Evolutionary conservation across 2,113 vertebrate genomes (phyloP).

Genomic region (Chroicocephalus ridibundus): DNA sequence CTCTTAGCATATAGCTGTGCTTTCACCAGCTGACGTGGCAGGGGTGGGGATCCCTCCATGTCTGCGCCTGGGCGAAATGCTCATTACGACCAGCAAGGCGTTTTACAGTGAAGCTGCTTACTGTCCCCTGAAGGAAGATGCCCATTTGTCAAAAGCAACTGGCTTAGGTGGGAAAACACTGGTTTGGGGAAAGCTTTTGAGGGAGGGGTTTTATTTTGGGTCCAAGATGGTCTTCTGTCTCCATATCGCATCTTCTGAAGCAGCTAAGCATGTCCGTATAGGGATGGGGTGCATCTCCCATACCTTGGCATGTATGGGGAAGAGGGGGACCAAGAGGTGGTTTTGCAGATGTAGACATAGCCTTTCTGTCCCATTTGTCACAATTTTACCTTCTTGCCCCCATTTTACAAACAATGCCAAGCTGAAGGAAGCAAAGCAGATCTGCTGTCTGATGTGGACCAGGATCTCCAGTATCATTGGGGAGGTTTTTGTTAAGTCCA

Average conservation of each 20-base stretch:
- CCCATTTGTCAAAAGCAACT: neutral
- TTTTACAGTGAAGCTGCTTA: neutral
- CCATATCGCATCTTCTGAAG: neutral
- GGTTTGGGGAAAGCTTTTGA: neutral
- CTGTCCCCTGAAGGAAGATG: neutral
- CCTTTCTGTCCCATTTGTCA: neutral
- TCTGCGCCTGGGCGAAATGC: neutral
- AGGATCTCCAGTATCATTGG: neutral
- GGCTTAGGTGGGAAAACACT: neutral
- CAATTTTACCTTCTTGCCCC: neutral
- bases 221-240: neutral
- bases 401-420: neutral
- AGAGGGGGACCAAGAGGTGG: neutral
- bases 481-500: neutral
- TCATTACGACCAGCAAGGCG: neutral
- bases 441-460: neutral
- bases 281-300: neutral
- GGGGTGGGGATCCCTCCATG: neutral
- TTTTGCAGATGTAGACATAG: neutral
- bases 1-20: neutral
- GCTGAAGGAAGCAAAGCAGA: neutral
- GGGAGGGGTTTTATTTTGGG: neutral
- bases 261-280: neutral
- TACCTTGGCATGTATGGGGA: neutral
- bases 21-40: fast-evolving